Conservation (phyloP, 1,140 invertebrate genomes). For the Epicauta chinensis region DNA sequence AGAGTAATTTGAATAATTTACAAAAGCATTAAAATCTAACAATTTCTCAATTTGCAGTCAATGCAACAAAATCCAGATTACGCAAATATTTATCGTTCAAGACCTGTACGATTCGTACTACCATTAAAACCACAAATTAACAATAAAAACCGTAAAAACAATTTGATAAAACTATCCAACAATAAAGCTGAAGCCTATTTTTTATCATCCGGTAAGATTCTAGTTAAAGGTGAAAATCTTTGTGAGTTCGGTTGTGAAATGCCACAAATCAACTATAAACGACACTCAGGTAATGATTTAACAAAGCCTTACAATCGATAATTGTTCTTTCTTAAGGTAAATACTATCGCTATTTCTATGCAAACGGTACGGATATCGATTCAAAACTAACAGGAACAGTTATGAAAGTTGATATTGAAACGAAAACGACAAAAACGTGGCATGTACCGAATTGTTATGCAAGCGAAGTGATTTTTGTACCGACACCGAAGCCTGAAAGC, state of each 20-base stretch:
- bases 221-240: conserved; percentile 58
- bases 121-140: conserved; percentile 40
- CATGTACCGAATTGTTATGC: conserved; percentile 67
- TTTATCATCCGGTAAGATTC: conserved; percentile 45
- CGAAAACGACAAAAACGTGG: conserved; percentile 61
- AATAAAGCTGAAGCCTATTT: conserved; percentile 49
- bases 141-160: no score
- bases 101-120: conserved; percentile 67
- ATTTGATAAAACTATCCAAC: conserved; percentile 46
- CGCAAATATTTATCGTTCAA: conserved; percentile 67
- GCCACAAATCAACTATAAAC: conserved; percentile 70
- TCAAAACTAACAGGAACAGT: conserved; percentile 63
- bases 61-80: conserved; percentile 76
- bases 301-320: no score
- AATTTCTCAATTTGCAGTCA: conserved; percentile 49
- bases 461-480: conserved; percentile 83
- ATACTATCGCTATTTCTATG: conserved; percentile 81
- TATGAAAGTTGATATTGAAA: conserved; percentile 64
- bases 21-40: neutral
- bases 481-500: conserved; percentile 50
- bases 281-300: conserved; percentile 12
- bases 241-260: conserved; percentile 77
- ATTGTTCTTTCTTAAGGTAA: conserved; percentile 40
- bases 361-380: conserved; percentile 81
- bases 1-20: conserved; percentile 52